Evolutionary conservation across 2,113 vertebrate species (phyloP), one percentile per base, ranked within the genome.

Genomic region (Oxyura jamaicensis): DNA sequence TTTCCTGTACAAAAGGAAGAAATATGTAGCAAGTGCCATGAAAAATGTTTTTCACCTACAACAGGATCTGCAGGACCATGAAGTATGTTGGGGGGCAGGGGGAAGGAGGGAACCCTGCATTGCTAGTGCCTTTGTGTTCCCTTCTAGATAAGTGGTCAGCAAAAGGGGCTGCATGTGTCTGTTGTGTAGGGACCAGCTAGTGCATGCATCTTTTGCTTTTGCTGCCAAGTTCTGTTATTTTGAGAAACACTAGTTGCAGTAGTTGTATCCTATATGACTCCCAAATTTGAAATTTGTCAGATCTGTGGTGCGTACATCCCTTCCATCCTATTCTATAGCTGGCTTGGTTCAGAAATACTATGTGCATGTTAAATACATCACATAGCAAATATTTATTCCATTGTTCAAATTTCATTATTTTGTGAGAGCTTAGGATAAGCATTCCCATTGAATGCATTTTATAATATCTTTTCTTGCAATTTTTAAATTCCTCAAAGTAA

Each of bases 1-100:
- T 48, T 99, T 98, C 86, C 94, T 99, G 91, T 67, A 93, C 72
- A 98, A 98, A 95, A 98, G 99, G 71, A 98, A 93, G 79, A 95
- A 39, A 66, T 84, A 98, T 0, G 98, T 97, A 53, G 97, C 98
- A 19, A 77, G 96, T 60, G 97, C 98, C 3, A 62, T 99, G 59
- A 98, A 98, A 95, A 98, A 97, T 53, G 96, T 97, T 72, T 96
- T 99, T 71, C 97, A 98, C 11, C 97, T 99, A 28, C 96, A 96
- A 78, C 89, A 96, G 6, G 96, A 98, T 78, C 96, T 98, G 42
- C 67, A 96, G 52, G 95, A 96, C 42, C 76, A 94, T 3, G 97
- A 98, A 96, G 98, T 99, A 91, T 0, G 97, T 95, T 5, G 63
- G 20, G 9, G 17, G 62, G 31, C 42, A 6, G 28, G 31, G 26